phyloP scores from a whole-genome alignment of 2,888 invertebrate species.

The Trissonchulus sp. region DNA sequence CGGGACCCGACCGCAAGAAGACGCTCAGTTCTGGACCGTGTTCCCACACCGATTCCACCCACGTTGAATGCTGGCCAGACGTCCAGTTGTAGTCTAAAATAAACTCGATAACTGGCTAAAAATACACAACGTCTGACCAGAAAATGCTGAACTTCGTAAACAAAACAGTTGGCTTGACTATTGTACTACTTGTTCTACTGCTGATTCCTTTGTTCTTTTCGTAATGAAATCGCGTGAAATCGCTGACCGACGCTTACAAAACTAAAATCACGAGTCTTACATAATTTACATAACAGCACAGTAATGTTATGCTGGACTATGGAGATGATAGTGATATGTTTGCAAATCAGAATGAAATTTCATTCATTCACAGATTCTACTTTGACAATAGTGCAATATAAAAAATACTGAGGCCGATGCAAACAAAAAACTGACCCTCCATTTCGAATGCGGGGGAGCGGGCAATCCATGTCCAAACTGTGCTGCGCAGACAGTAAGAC shows the following conservation, averaged over 20 bases:
- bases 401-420: not conserved
- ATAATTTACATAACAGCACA: too few relatives aligned
- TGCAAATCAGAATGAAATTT: too few relatives aligned
- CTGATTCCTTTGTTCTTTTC: too few relatives aligned
- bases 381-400: not conserved
- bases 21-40: slow-evolving; percentile 63
- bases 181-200: not conserved
- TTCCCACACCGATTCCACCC: slow-evolving; percentile 79
- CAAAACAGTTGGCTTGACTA: too few relatives aligned
- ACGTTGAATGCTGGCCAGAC: slow-evolving; percentile 69
- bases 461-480: not conserved
- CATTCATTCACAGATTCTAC: too few relatives aligned
- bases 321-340: too few relatives aligned
- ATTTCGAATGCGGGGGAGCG: slow-evolving; percentile 27
- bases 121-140: too few relatives aligned
- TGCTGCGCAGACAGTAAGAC: slow-evolving; percentile 11
- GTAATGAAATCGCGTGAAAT: too few relatives aligned
- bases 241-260: too few relatives aligned
- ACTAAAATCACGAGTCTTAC: not conserved
- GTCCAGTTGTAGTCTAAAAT: slow-evolving; percentile 26
- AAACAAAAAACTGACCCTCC: not conserved
- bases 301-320: too few relatives aligned
- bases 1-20: slow-evolving; percentile 62
- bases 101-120: too few relatives aligned
- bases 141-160: too few relatives aligned